These are phyloP conservation scores for Sturnus vulgaris DNA, from an alignment of 2,113 vertebrate genomes.

Conservation along the genomic window DNA sequence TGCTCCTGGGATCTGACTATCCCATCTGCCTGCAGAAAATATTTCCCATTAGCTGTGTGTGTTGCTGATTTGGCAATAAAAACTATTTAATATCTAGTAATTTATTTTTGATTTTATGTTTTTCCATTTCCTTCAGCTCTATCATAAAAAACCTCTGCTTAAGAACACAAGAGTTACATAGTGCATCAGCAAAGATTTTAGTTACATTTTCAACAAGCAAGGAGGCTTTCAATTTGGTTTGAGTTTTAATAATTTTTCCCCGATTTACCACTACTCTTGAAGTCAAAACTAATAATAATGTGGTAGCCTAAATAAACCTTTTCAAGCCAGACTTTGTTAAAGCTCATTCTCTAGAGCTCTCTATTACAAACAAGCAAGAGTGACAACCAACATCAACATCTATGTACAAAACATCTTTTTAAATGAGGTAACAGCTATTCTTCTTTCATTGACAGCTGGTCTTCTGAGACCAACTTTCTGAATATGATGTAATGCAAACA, in stretches of 20 bases:
- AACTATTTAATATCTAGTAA: slow-evolving; percentile 68
- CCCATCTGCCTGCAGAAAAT: slow-evolving; percentile 76
- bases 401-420: neutral
- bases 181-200: neutral
- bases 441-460: neutral
- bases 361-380: neutral
- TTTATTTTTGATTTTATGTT: slow-evolving; percentile 61
- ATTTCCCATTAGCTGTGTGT: slow-evolving; percentile 65
- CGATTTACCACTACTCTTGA: neutral
- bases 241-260: neutral
- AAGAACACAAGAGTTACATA: neutral
- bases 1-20: slow-evolving; percentile 62
- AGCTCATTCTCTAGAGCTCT: neutral
- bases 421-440: neutral
- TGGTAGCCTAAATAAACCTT: neutral
- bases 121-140: slow-evolving; percentile 50
- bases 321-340: neutral
- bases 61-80: slow-evolving; percentile 68
- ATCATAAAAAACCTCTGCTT: slow-evolving; percentile 48
- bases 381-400: neutral
- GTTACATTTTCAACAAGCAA: neutral
- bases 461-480: neutral
- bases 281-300: neutral
- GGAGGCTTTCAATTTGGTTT: accelerated
- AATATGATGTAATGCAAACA: neutral